Evolutionary conservation across 2,113 vertebrate species (phyloP).

Genomic region (Motacilla tschutschensis): DNA sequence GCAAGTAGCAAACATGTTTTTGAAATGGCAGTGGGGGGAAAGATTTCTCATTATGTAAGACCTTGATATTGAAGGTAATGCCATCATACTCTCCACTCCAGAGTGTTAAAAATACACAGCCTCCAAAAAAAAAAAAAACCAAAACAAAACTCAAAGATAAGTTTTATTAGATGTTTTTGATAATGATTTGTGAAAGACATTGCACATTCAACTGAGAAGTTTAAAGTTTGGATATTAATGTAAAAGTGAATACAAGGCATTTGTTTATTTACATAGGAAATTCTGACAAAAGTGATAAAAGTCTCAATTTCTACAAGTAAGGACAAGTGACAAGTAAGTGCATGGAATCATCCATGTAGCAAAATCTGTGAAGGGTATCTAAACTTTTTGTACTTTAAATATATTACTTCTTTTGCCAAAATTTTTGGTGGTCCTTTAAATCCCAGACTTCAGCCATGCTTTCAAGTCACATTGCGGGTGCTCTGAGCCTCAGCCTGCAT

Average conservation of each 20-base stretch:
- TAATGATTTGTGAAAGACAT: neutral
- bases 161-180: neutral
- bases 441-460: rapidly evolving
- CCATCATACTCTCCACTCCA: neutral
- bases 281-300: neutral
- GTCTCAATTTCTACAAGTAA: neutral
- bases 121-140: neutral
- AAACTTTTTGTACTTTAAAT: neutral
- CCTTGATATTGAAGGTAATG: neutral
- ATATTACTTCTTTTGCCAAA: neutral
- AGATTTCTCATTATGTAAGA: neutral
- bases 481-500: neutral
- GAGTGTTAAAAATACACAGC: neutral
- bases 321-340: neutral
- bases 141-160: neutral
- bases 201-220: neutral
- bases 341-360: neutral
- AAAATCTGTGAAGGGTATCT: neutral
- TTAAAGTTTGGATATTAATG: neutral
- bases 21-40: rapidly evolving
- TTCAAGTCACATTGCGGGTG: neutral
- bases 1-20: neutral
- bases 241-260: neutral
- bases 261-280: neutral
- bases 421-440: neutral